Percentiles rank a stretch among this genome's conserved stretches.
Conservation (phyloP, 2,797 vertebrate genomes). For the Tinamus major region DNA sequence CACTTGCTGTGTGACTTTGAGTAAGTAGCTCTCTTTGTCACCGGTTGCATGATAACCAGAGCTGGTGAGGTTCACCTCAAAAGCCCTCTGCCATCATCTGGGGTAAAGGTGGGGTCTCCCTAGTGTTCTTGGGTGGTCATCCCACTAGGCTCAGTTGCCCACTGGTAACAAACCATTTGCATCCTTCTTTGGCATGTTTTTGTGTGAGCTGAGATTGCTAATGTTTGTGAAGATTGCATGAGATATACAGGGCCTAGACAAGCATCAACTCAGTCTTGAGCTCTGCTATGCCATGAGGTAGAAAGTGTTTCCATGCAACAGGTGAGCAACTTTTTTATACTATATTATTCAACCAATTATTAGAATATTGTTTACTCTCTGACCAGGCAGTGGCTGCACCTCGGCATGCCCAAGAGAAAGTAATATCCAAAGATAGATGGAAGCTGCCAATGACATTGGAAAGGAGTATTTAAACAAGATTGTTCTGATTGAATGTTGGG, state of each 20-base stretch:
- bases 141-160: neutral
- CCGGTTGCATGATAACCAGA: neutral
- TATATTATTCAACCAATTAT: neutral
- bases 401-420: neutral
- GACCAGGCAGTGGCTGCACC: neutral
- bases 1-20: neutral
- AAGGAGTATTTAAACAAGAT: neutral
- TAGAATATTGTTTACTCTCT: neutral
- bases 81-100: neutral
- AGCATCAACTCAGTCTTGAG: accelerated
- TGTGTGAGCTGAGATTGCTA: neutral
- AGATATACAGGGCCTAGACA: neutral
- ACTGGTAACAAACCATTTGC: accelerated
- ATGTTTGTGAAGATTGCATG: neutral
- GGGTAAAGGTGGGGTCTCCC: neutral
- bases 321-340: neutral
- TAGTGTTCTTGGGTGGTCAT: neutral
- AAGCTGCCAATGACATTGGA: neutral
- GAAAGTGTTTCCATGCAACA: neutral
- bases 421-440: neutral
- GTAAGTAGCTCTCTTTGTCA: neutral
- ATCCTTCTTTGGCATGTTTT: neutral
- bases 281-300: neutral
- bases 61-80: neutral
- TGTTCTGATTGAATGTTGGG: neutral